Evolutionary conservation across 1,140 invertebrate species (phyloP).

Genomic region (Portunus trituberculatus): DNA sequence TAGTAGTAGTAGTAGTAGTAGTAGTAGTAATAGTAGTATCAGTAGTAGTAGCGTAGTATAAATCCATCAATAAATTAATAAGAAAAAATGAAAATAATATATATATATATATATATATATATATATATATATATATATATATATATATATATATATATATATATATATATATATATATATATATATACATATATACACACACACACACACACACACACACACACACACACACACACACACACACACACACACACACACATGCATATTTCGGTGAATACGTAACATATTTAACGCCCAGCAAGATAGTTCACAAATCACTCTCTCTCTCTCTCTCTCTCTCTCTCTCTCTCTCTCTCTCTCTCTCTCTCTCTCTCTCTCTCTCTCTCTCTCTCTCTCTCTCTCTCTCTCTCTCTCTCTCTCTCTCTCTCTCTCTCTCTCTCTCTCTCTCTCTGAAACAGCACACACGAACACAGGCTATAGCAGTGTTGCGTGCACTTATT

Average conservation of each 20-base stretch:
- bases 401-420: constrained; percentile 9
- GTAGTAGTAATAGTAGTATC: too few species aligned
- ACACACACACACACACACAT: background rate
- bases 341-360: too few species aligned
- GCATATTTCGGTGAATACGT: too few species aligned
- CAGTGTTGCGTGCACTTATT: too few species aligned
- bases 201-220: constrained; percentile 28
- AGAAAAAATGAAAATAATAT: too few species aligned
- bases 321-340: too few species aligned
- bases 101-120: constrained; percentile 55
- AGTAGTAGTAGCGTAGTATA: too few species aligned
- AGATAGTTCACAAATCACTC: too few species aligned
- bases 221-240: constrained; percentile 26
- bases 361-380: background rate
- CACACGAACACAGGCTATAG: too few species aligned
- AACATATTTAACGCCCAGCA: too few species aligned
- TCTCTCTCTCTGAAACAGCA: background rate
- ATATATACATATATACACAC: background rate
- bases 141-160: constrained; percentile 55
- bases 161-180: constrained; percentile 55
- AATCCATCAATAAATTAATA: too few species aligned
- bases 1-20: too few species aligned
- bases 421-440: constrained; percentile 9
- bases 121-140: constrained; percentile 51
- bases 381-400: background rate